A percentile compares a stretch with the other conserved stretches of the same genome.
phyloP scores from a whole-genome alignment of 2,888 invertebrate genomes.

The Luperina nickerlii region DNA sequence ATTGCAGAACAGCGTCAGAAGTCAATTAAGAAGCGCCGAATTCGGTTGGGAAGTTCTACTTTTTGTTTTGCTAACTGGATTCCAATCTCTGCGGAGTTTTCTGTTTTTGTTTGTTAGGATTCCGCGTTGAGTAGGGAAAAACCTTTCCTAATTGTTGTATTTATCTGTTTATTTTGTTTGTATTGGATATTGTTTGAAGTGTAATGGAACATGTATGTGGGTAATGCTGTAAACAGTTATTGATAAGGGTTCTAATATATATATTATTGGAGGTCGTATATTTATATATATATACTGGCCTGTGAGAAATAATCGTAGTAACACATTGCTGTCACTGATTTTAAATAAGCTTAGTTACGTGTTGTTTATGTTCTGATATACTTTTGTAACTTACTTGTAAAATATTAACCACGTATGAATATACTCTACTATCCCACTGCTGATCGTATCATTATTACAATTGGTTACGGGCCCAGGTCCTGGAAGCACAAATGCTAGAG shows the following conservation, averaged over 20 bases:
- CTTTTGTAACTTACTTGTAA: no score
- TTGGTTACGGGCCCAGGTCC: no score
- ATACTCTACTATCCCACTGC: no score
- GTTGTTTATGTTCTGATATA: no score
- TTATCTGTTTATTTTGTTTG: conserved; percentile 35
- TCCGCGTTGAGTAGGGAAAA: conserved; percentile 6
- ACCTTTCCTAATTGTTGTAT: conserved; percentile 26
- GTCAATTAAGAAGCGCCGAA: conserved; percentile 72
- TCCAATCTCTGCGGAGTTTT: conserved; percentile 71
- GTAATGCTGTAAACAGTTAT: background rate
- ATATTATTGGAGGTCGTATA: no score
- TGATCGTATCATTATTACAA: no score
- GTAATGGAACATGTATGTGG: background rate
- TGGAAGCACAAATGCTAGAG: no score
- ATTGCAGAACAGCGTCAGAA: conserved; percentile 73
- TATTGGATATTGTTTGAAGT: background rate
- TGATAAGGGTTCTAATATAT: background rate
- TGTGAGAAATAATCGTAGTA: no score
- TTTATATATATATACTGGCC: no score
- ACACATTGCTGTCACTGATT: no score
- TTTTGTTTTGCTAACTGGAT: conserved; percentile 73
- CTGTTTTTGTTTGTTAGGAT: conserved; percentile 58
- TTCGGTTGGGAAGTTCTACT: conserved; percentile 69
- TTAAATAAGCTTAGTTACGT: no score
- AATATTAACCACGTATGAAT: no score